Evolutionary conservation across 2,888 invertebrate species (phyloP), one percentile per base, ranked within the genome.

Genomic region (Sialis fuliginosa): DNA sequence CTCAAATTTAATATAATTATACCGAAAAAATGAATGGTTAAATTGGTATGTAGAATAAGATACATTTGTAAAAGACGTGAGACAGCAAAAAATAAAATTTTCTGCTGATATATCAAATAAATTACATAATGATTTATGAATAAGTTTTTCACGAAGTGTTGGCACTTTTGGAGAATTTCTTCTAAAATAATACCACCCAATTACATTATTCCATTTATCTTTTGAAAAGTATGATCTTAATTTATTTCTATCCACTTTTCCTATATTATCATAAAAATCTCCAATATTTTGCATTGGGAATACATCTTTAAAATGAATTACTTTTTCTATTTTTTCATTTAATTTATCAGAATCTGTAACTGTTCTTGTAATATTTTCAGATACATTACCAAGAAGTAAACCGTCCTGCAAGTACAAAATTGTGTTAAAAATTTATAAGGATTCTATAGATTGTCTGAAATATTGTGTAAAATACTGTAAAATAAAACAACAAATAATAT

Each of bases 141-240:
- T 65, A 51, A 75, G 59, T 62, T 72, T 76, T 52, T 81, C 79
- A 49, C 77, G 63, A 50, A 79, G 65, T 2, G 77, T 75, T n/a
- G 74, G 70, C 53, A 67, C 69, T 31, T 75, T 65, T 40, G 63
- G 65, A 43, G 66, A 66, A 46, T 71, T 69, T 52, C 68, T 67
- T 52, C 76, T 69, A 56, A 74, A 79, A 59, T 73, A 75, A 58
- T 77, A 81, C 80, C 81, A 81, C 30, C 78, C 81, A 7, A 81
- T 72, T 22, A 80, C 70, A 62, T 74, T 71, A 52, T 64, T 67
- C 22, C 70, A 67, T 49, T 69, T 67, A 48, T 64, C 64, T 2
- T 70, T 67, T 33, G 7, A 6, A 10, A 81, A 58, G 48, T 78
- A 63, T 6, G 66, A 65, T 47, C 62, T 60, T 3, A 81, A 57